A percentile compares a stretch with the other conserved stretches of the same genome.
phyloP scores from a whole-genome alignment of 1,140 invertebrate genomes.

The Heliothis virescens region DNA sequence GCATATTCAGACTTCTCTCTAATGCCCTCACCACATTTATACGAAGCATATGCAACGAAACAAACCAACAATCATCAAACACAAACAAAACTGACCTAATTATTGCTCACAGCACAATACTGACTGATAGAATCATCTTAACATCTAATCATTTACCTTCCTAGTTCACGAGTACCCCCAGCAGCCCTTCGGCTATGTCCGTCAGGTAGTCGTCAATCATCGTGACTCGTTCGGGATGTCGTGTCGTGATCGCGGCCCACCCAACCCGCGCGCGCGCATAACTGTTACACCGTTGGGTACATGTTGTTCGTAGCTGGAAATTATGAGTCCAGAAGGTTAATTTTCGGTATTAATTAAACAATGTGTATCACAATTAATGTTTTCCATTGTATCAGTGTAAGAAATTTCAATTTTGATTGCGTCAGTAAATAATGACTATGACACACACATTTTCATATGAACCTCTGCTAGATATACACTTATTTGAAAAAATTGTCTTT shows the following conservation, averaged over 20 bases:
- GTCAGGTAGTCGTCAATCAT: conserved; percentile 62
- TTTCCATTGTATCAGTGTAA: no score
- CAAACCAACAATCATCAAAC: background rate
- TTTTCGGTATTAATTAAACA: no score
- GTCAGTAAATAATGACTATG: no score
- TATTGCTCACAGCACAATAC: conserved; percentile 17
- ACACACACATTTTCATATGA: no score
- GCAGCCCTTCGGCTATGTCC: conserved; percentile 46
- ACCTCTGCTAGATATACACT: no score
- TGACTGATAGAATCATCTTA: conserved; percentile 40
- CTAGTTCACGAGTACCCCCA: conserved; percentile 21
- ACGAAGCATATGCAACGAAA: background rate
- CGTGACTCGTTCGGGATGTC: conserved; percentile 57
- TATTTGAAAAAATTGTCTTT: no score
- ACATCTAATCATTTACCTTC: conserved; percentile 38
- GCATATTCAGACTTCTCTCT: no score
- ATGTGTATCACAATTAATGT: no score
- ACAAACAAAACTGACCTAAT: conserved; percentile 25
- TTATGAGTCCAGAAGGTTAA: background rate
- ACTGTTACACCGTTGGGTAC: conserved; percentile 49
- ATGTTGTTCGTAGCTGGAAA: background rate
- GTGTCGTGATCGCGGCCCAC: conserved; percentile 59
- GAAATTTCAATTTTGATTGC: no score
- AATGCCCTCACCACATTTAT: no score
- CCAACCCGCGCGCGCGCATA: conserved; percentile 55